Base-by-base conservation (phyloP, 2,797 vertebrate species). In the Parambassis ranga region DNA sequence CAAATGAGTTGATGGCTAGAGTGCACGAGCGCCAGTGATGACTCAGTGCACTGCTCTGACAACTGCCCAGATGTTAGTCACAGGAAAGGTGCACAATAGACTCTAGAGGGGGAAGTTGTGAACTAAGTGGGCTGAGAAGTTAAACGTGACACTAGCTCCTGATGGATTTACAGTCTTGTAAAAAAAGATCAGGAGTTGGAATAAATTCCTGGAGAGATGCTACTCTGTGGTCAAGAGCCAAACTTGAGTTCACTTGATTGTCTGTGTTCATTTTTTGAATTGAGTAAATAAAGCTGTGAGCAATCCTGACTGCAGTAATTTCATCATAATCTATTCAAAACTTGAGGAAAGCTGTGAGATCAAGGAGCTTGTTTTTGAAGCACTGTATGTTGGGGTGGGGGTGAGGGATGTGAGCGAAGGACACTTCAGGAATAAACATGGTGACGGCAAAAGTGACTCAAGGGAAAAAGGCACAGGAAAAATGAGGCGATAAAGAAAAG, bases 391-490 rank as follows among this genome's bases (percentile, higher is more conserved):
- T n/a, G n/a, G n/a, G n/a, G n/a, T n/a, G n/a, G n/a, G 5, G 7
- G 26, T 37, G 44, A 37, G 33, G 37, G 18, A 38, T 61, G 35
- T 62, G 73, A 66, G 66, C 46, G 67, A 86, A 83, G 89, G 83
- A 71, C 83, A 59, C 61, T 81, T 82, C 71, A 85, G 77, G 77
- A 89, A 89, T 81, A 87, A 81, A 88, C 80, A 86, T 0, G 2
- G 7, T 59, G 78, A 85, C 30, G 56, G 71, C 71, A 81, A 43
- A 65, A 61, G 56, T 86, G 83, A 88, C 79, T 89, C 84, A 81
- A 80, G 85, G 82, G 84, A 71, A 83, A 87, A 90, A 77, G 50
- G 51, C 66, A 74, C 87, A 87, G 90, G 89, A 92, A 91, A 87
- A 91, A 77, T 48, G 48, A 28, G 9, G 44, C 49, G 80, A 91